Evolutionary conservation across 35 echinoderm and acorn worm genomes (phyloP).

Genomic region (Amphiura filiformis): DNA sequence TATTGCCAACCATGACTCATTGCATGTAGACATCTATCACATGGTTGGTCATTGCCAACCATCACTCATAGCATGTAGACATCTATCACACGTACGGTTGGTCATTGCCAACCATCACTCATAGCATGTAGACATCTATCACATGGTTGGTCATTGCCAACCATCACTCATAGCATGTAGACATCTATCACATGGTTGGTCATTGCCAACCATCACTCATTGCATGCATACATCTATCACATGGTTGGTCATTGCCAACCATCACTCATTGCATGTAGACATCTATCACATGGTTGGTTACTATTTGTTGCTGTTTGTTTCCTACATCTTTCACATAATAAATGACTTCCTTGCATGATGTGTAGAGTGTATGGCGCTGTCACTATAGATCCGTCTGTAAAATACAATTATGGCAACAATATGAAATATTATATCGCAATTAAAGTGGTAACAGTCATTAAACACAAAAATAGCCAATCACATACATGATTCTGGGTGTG

Average conservation of each 20-base stretch:
- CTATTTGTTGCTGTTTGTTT: slow-evolving; percentile 63
- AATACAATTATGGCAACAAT: too few relatives aligned
- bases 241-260: slow-evolving; percentile 89
- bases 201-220: slow-evolving; percentile 87
- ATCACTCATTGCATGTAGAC: slow-evolving; percentile 57
- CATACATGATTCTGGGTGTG: too few relatives aligned
- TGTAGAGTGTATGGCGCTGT: slow-evolving; percentile 39
- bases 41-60: too few relatives aligned
- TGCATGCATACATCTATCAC: too few relatives aligned
- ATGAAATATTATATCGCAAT: too few relatives aligned
- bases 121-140: slow-evolving; percentile 61
- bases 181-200: slow-evolving; percentile 68
- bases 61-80: too few relatives aligned
- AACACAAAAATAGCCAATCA: too few relatives aligned
- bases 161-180: slow-evolving; percentile 61
- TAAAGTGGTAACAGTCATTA: background rate
- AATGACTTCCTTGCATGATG: slow-evolving; percentile 70
- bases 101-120: slow-evolving; percentile 81
- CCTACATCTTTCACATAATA: slow-evolving; percentile 68
- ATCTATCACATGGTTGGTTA: slow-evolving; percentile 67
- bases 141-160: slow-evolving; percentile 84
- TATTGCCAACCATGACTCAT: too few relatives aligned
- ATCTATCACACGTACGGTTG: too few relatives aligned
- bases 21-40: too few relatives aligned
- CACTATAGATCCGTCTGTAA: slow-evolving; percentile 21